Conservation (phyloP, 1,140 invertebrate species). For the Holotrichia oblita region DNA sequence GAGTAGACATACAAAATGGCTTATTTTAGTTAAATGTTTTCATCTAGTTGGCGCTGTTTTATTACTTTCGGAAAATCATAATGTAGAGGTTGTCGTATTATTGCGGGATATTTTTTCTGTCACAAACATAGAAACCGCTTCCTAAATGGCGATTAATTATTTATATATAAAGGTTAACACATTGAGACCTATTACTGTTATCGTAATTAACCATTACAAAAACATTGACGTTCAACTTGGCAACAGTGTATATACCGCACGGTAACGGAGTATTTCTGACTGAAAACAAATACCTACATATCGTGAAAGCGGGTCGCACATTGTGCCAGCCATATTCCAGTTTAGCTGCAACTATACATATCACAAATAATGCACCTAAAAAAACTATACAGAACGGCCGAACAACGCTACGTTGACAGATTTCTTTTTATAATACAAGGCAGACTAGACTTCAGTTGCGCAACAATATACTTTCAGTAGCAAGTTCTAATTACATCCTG, state of each 20-base stretch:
- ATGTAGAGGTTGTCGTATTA: background rate
- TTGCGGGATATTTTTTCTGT: background rate
- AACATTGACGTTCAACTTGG: slow-evolving; percentile 14
- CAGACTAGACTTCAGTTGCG: slow-evolving; percentile 20
- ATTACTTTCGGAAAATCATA: background rate
- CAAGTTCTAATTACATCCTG: slow-evolving; percentile 21
- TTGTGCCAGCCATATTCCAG: slow-evolving; percentile 27
- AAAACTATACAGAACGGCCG: background rate
- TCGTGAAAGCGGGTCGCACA: slow-evolving; percentile 25
- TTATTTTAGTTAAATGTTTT: slow-evolving; percentile 38
- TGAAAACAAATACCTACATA: slow-evolving; percentile 23
- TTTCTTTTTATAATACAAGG: slow-evolving; percentile 35
- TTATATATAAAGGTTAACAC: slow-evolving; percentile 29
- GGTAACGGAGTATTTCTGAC: slow-evolving; percentile 26
- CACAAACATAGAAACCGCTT: background rate
- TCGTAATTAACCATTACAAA: slow-evolving; percentile 30
- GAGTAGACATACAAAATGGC: slow-evolving; percentile 38
- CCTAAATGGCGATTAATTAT: slow-evolving; percentile 19
- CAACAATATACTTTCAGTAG: slow-evolving; percentile 32
- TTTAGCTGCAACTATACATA: background rate
- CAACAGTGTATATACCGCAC: slow-evolving; percentile 4
- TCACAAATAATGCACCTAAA: background rate
- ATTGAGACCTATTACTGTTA: slow-evolving; percentile 32
- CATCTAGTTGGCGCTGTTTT: slow-evolving; percentile 39
- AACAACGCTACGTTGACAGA: slow-evolving; percentile 39